phyloP scores from a whole-genome alignment of 2,888 invertebrate species.

The Drosophila gaucha region DNA sequence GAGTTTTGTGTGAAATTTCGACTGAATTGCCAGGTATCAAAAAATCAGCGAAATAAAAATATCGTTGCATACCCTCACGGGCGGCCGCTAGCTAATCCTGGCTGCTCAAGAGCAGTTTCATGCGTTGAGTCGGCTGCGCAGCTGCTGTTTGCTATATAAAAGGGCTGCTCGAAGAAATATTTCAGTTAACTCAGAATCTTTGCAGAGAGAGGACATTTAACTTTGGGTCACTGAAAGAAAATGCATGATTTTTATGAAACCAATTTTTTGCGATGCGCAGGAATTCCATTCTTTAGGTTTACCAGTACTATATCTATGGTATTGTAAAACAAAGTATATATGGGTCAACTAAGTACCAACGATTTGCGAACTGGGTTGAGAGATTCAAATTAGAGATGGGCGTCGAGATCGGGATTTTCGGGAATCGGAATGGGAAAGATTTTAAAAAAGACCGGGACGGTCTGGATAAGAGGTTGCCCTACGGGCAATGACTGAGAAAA shows the following conservation, averaged over 20 bases:
- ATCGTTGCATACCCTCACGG: too few relatives aligned
- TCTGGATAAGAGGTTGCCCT: too few relatives aligned
- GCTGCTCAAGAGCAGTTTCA: background rate
- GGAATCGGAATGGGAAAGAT: too few relatives aligned
- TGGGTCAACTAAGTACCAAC: background rate
- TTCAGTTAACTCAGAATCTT: background rate
- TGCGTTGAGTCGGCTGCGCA: background rate
- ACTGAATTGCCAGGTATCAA: too few relatives aligned
- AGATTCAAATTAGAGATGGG: too few relatives aligned
- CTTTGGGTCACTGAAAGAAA: too few relatives aligned
- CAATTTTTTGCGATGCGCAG: background rate
- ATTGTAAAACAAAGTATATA: background rate
- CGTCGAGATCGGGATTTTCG: too few relatives aligned
- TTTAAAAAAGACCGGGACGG: too few relatives aligned
- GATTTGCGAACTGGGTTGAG: background rate
- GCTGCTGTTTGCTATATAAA: background rate
- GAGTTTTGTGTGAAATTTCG: too few relatives aligned
- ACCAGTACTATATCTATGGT: background rate
- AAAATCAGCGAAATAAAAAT: too few relatives aligned
- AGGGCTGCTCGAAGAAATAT: background rate
- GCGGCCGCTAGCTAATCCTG: too few relatives aligned
- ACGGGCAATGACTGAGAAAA: too few relatives aligned
- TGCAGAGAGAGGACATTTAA: background rate
- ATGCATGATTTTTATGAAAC: slow-evolving; percentile 1
- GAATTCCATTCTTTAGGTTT: background rate